phyloP scores from a whole-genome alignment of 1,140 invertebrate genomes.

The Hylaeus volcanicus region DNA sequence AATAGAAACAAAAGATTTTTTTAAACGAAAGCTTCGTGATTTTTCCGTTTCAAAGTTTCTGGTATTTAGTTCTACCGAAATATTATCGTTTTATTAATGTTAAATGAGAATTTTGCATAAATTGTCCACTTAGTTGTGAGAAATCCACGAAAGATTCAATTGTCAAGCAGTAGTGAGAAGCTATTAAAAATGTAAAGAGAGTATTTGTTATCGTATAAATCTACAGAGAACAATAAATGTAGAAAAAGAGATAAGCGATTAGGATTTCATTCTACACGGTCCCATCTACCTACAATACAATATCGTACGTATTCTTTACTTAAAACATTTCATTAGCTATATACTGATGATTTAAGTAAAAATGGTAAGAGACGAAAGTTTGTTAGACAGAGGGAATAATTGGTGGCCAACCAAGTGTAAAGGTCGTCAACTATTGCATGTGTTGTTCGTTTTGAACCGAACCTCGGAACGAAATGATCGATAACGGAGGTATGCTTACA shows the following conservation, averaged over 20 bases:
- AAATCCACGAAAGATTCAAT: background rate
- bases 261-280: background rate
- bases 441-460: too few relatives aligned
- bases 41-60: background rate
- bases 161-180: background rate
- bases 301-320: too few relatives aligned
- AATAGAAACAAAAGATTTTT: too few relatives aligned
- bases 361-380: too few relatives aligned
- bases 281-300: background rate
- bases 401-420: too few relatives aligned
- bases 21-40: background rate
- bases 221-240: background rate
- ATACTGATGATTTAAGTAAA: too few relatives aligned
- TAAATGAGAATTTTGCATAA: background rate
- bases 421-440: too few relatives aligned
- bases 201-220: background rate
- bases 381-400: too few relatives aligned
- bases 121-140: background rate
- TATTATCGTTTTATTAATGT: background rate
- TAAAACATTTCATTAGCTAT: too few relatives aligned
- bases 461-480: too few relatives aligned
- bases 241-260: too few relatives aligned
- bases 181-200: background rate
- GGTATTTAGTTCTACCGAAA: background rate
- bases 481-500: too few relatives aligned